Evolutionary conservation across 2,888 invertebrate genomes (phyloP).

Genomic region (Anodontia alba): DNA sequence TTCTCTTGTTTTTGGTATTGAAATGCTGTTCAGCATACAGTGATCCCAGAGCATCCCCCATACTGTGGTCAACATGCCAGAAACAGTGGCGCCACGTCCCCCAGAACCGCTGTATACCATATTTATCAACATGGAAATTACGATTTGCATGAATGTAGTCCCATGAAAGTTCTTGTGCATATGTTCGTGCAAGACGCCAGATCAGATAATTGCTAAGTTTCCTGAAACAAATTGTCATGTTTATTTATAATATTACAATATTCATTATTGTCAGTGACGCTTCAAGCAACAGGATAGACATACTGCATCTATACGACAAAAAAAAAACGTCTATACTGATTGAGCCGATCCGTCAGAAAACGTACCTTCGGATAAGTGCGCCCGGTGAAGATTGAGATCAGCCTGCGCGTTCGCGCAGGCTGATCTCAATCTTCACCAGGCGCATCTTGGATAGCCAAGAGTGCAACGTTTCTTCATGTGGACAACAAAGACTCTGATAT

Average conservation of each 20-base stretch:
- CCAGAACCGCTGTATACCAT: constrained; percentile 65
- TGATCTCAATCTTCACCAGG: too few species aligned
- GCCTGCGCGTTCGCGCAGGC: too few species aligned
- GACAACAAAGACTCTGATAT: too few species aligned
- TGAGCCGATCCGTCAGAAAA: too few species aligned
- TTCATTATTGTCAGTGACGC: too few species aligned
- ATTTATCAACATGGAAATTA: constrained; percentile 70
- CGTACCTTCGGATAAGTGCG: too few species aligned
- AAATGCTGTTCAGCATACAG: constrained; percentile 75
- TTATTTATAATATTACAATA: neutral
- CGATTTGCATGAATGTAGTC: constrained; percentile 82
- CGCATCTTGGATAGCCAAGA: too few species aligned
- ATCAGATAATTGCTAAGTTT: constrained; percentile 88
- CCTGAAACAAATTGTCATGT: constrained; percentile 79
- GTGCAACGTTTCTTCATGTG: too few species aligned
- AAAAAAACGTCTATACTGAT: too few species aligned
- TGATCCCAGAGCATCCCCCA: constrained; percentile 74
- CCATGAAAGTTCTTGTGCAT: constrained; percentile 87
- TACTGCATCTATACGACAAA: too few species aligned
- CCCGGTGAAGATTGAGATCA: too few species aligned
- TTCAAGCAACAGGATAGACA: too few species aligned
- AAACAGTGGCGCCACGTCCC: constrained; percentile 77
- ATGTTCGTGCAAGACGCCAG: constrained; percentile 87
- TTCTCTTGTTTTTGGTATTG: constrained; percentile 70
- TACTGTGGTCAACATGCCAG: constrained; percentile 52